Percentiles rank a stretch among this genome's conserved stretches.
phyloP scores from a whole-genome alignment of 2,888 invertebrate species.

The Dryocosmus kuriphilus region DNA sequence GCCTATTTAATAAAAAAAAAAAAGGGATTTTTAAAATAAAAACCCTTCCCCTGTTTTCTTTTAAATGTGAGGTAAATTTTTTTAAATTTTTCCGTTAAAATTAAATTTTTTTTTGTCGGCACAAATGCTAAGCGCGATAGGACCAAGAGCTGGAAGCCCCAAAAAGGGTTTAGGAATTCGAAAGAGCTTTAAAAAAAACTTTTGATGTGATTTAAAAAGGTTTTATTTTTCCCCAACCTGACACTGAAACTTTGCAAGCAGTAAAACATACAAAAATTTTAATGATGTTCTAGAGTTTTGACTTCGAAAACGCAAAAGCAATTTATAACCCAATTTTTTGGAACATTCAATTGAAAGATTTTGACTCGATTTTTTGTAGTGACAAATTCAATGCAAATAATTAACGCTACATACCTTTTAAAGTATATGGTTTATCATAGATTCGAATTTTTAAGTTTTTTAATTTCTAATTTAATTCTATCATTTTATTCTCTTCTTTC shows the following conservation, averaged over 20 bases:
- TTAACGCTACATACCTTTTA: too few species aligned
- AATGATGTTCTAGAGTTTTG: constrained; percentile 44
- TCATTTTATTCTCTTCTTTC: too few species aligned
- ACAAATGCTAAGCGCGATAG: constrained; percentile 45
- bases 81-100: background rate
- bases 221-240: constrained; percentile 13
- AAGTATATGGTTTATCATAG: too few species aligned
- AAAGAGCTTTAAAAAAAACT: background rate
- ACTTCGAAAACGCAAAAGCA: constrained; percentile 44
- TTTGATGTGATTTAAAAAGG: background rate
- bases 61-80: too few species aligned
- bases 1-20: too few species aligned
- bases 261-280: constrained; percentile 46
- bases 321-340: constrained; percentile 51
- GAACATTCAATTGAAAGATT: constrained; percentile 44
- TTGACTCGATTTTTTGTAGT: background rate
- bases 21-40: too few species aligned
- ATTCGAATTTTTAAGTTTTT: too few species aligned
- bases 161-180: background rate
- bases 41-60: too few species aligned
- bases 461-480: too few species aligned
- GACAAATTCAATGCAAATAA: background rate
- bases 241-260: constrained; percentile 38
- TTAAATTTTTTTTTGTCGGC: constrained; percentile 46
- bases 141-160: constrained; percentile 44